phyloP scores from a whole-genome alignment of 2,888 invertebrate genomes.

The Psylliodes chrysocephalus region DNA sequence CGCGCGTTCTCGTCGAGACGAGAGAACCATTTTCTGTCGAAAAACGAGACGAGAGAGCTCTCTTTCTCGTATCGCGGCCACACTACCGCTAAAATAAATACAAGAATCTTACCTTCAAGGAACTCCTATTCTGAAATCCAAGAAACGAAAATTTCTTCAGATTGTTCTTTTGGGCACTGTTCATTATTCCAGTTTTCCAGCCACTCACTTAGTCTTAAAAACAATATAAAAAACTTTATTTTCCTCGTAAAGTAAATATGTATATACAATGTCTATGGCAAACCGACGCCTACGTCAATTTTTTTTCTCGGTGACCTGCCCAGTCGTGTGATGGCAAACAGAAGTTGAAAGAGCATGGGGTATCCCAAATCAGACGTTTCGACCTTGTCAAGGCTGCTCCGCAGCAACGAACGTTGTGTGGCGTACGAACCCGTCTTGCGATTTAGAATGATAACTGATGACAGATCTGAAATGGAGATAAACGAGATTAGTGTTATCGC shows the following conservation, averaged over 20 bases:
- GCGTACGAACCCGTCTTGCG: constrained; percentile 45
- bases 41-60: too few species aligned
- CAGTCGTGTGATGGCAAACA: constrained; percentile 62
- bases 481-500: not conserved
- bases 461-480: constrained; percentile 35
- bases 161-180: constrained; percentile 65
- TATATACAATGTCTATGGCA: constrained; percentile 16
- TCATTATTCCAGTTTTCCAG: constrained; percentile 21
- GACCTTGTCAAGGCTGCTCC: constrained; percentile 42
- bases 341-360: constrained; percentile 63
- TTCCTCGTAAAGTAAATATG: constrained; percentile 3
- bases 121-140: constrained; percentile 68
- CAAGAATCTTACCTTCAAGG: constrained; percentile 66
- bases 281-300: constrained; percentile 40
- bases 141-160: constrained; percentile 79
- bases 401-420: constrained; percentile 30
- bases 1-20: too few species aligned
- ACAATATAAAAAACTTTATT: constrained; percentile 15
- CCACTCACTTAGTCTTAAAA: constrained; percentile 17
- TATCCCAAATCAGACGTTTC: constrained; percentile 60
- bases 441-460: constrained; percentile 19
- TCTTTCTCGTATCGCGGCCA: too few species aligned
- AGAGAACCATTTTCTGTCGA: too few species aligned
- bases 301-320: constrained; percentile 64
- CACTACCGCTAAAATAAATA: not conserved